Base-by-base conservation (phyloP, 2,888 invertebrate genomes). In the Drosophila formosana region DNA sequence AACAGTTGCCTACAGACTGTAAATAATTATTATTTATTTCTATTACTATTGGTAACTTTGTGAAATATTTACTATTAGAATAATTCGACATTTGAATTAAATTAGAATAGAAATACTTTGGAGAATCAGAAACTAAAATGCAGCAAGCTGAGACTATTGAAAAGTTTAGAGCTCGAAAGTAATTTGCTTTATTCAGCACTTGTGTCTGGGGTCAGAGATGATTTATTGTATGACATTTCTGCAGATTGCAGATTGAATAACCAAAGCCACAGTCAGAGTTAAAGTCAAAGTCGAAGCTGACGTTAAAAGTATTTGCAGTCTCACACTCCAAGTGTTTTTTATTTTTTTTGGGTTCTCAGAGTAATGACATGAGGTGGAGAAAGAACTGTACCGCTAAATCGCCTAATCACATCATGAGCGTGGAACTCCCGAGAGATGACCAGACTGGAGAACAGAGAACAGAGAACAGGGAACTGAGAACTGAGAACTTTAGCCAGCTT, bases 401-500 rank as follows among this genome's bases (percentile, higher is more conserved):
- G 79, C 77, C 79, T 82, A 87, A 87, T 84, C 84, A 79, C 84
- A 82, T 78, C 62, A 81, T 78, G 61, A 80, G 74, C 80, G 83
- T 75, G 78, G 61, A 68, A 65, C 61, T 61, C 2, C 37, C 30
- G 30, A 43, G 11, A 68, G 72, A 80, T 80, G 71, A 66, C 66
- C 72, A 65, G 49, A 64, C 30, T 23, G 7, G 4, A n/a, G 30
- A 45, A 52, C 52, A 13, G 13, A 13, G 49, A 18, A 18, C 18
- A 18, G 4, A 9, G 30, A 45, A 52, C 52, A 18, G 13, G 11
- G 49, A 39, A 4, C 32, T 39, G 32, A 63, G 50, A 43, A 58
- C 63, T 55, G 18, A 18, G 18, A 34, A 63, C 71, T 41, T 18
- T 28, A 4, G 25, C 41, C 6, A 45, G 45, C 43, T 47, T 28